Evolutionary conservation across 2,797 vertebrate genomes (phyloP).

Genomic region (Phrynocephalus forsythii): DNA sequence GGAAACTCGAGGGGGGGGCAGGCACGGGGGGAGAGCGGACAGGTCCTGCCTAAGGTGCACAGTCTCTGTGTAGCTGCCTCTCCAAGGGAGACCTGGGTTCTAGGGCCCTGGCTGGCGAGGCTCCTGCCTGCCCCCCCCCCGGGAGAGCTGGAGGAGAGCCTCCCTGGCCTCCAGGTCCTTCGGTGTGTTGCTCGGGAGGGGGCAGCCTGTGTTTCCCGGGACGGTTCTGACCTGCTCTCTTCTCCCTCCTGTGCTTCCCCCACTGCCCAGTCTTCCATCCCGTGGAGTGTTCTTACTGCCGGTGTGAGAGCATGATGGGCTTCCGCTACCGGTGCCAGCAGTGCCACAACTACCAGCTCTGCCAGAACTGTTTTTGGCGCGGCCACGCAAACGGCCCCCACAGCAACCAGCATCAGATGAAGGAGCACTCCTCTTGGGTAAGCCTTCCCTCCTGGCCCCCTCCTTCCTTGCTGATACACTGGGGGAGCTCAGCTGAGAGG

Average conservation of each 20-base stretch:
- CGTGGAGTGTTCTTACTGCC: conserved; percentile 97
- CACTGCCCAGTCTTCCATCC: conserved; percentile 92
- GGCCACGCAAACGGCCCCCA: conserved; percentile 94
- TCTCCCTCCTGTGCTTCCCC: rapidly evolving
- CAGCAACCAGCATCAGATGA: conserved; percentile 99
- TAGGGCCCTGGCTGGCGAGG: too few relatives aligned
- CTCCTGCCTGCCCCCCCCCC: too few relatives aligned
- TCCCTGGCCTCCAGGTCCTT: not conserved
- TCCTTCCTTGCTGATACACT: not conserved
- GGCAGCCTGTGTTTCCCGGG: not conserved
- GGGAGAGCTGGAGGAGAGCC: too few relatives aligned
- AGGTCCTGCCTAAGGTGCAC: too few relatives aligned
- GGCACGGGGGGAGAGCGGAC: too few relatives aligned
- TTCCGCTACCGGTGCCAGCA: conserved; percentile 98
- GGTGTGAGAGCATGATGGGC: conserved; percentile 98
- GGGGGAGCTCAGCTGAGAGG: too few relatives aligned
- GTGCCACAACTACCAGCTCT: conserved; percentile 99
- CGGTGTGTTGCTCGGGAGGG: not conserved
- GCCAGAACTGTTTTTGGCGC: conserved; percentile 97
- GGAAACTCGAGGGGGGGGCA: too few relatives aligned
- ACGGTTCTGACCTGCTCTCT: rapidly evolving
- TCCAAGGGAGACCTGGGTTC: too few relatives aligned
- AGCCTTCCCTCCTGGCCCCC: conserved; percentile 24
- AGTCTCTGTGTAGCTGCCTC: too few relatives aligned
- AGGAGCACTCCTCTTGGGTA: conserved; percentile 99